Conservation (phyloP, 2,888 invertebrate species). For the Ceraclea dissimilis region DNA sequence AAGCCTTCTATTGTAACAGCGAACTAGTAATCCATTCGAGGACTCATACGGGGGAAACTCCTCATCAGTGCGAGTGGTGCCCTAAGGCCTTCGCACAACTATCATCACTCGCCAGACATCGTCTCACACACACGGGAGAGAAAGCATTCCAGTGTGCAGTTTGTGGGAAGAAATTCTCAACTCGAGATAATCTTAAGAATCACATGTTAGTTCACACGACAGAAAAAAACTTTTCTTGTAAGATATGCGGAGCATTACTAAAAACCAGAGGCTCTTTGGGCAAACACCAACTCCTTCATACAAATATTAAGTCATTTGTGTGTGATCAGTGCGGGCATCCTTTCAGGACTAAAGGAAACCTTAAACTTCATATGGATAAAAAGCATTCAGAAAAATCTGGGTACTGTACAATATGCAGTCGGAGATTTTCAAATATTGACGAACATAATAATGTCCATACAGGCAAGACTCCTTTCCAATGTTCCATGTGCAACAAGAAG, state of each 20-base stretch:
- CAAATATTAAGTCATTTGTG: constrained; percentile 39
- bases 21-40: constrained; percentile 19
- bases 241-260: constrained; percentile 13
- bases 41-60: constrained; percentile 21
- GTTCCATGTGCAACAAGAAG: constrained; percentile 36
- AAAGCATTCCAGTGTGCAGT: constrained; percentile 38
- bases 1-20: constrained; percentile 15
- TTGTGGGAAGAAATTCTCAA: constrained; percentile 39
- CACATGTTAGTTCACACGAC: constrained; percentile 41
- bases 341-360: constrained; percentile 21
- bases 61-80: constrained; percentile 35
- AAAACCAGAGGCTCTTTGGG: constrained; percentile 19
- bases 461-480: constrained; percentile 44
- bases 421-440: constrained; percentile 47
- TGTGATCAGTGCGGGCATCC: constrained; percentile 35
- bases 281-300: constrained; percentile 35
- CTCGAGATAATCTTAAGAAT: constrained; percentile 35
- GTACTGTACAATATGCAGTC: constrained; percentile 45
- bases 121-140: constrained; percentile 40
- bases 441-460: constrained; percentile 52
- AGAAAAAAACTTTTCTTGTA: constrained; percentile 27
- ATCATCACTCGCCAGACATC: constrained; percentile 37
- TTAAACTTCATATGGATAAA: constrained; percentile 21
- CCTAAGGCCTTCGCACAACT: constrained; percentile 28
- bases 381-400: constrained; percentile 24